phyloP scores from a whole-genome alignment of 1,140 invertebrate genomes.

The Drosophila mayri region DNA sequence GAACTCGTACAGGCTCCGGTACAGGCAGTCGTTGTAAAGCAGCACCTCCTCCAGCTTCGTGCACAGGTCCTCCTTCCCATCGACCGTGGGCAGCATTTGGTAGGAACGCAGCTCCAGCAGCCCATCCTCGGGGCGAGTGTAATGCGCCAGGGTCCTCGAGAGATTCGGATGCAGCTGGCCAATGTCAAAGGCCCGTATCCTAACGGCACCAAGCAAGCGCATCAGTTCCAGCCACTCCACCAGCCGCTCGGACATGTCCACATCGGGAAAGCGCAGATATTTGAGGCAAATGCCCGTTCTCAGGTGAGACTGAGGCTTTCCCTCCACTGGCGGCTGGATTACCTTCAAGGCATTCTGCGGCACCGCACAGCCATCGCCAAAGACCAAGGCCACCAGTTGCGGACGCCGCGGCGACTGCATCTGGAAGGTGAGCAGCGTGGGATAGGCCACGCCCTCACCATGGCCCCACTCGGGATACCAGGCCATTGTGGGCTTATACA shows the following conservation, averaged over 20 bases:
- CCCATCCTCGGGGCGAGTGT: constrained; percentile 87
- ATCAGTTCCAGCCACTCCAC: constrained; percentile 97
- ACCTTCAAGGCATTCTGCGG: constrained; percentile 93
- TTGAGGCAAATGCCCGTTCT: constrained; percentile 97
- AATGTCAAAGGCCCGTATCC: constrained; percentile 95
- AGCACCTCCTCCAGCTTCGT: constrained; percentile 96
- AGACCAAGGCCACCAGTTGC: constrained; percentile 85
- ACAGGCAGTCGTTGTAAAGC: constrained; percentile 97
- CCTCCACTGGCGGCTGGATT: constrained; percentile 86
- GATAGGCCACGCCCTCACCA: constrained; percentile 92
- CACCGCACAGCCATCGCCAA: constrained; percentile 90
- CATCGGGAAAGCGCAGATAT: constrained; percentile 93
- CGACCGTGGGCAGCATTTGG: constrained; percentile 87
- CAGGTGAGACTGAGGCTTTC: constrained; percentile 68
- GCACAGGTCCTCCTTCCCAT: constrained; percentile 88
- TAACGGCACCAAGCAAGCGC: constrained; percentile 93
- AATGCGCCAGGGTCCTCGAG: constrained; percentile 88
- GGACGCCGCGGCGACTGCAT: constrained; percentile 83
- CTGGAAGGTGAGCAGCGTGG: constrained; percentile 92
- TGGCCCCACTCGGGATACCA: constrained; percentile 96
- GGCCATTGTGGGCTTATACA: constrained; percentile 93
- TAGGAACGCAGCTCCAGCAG: constrained; percentile 92
- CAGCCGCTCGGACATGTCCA: constrained; percentile 93
- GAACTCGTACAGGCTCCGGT: constrained; percentile 95
- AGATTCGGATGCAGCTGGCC: constrained; percentile 26